phyloP scores from a whole-genome alignment of 2,113 vertebrate genomes.

The Carollia perspicillata region DNA sequence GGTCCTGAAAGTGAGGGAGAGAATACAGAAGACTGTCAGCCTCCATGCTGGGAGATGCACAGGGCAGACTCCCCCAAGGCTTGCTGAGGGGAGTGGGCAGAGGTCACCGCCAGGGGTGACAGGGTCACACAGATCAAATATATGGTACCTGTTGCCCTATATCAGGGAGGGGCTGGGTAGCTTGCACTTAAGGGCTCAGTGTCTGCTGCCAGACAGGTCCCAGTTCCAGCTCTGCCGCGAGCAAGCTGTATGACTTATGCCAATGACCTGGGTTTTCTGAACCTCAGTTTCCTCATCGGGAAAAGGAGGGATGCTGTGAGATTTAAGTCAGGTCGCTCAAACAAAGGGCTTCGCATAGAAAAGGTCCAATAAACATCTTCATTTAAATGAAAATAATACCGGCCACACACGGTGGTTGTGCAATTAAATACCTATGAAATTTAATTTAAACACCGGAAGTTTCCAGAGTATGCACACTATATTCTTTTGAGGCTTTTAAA shows the following conservation, averaged over 20 bases:
- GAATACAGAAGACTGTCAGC: background rate
- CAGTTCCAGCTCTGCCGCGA: background rate
- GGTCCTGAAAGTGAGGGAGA: constrained; percentile 60
- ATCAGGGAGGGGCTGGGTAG: background rate
- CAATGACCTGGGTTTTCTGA: background rate
- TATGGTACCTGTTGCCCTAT: background rate
- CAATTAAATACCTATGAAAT: background rate
- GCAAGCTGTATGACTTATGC: background rate
- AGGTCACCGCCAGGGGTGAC: background rate
- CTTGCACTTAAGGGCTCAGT: background rate
- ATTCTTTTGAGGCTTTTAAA: background rate
- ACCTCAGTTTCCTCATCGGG: background rate
- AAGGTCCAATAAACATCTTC: background rate
- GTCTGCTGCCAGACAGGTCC: background rate
- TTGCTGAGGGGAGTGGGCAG: background rate
- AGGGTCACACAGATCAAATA: background rate
- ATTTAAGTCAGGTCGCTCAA: background rate
- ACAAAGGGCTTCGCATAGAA: background rate
- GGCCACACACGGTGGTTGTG: background rate
- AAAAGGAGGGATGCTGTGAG: background rate
- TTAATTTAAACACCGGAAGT: background rate
- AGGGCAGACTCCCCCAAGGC: background rate
- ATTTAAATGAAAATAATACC: background rate
- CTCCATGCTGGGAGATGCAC: rapidly evolving
- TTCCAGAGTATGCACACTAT: background rate